Evolutionary conservation across 2,888 invertebrate species (phyloP), one percentile per base, ranked within the genome.

Genomic region (Pharmacophagus antenor): DNA sequence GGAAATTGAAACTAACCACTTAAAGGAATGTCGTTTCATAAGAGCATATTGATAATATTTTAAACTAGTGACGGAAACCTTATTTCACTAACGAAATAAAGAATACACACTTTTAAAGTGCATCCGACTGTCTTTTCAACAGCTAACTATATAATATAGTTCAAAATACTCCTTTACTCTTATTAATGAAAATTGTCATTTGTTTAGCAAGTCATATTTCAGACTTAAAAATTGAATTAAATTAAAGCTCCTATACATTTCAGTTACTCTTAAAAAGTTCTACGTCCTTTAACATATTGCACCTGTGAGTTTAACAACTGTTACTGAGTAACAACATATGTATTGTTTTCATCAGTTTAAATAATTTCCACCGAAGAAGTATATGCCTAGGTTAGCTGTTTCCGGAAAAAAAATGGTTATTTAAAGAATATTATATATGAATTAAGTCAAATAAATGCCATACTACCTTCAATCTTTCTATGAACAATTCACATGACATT

Each of bases 381-480:
- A 37, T 23, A 46, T 37, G 6, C 20, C 23, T 18, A 47, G 31
- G 44, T 41, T 47, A 44, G 25, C 44, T 37, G 20, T 50, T 21
- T 12, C n/a, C 23, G 37, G 31, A 47, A 42, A 31, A 47, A 22
- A 55, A 20, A 48, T 37, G 5, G 52, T 63, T 60, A 61, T 55
- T 56, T 59, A 56, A 63, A 62, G 59, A 65, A 55, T 60, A 67
- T 37, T 31, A 42, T 51, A 59, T 62, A 63, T 60, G 42, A 71
- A 67, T 71, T 75, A 86, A 91, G 90, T 91, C 91, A 91, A 90
- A 91, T 91, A 91, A 91, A 91, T 91, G 88, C 88, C 88, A 91
- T 90, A 91, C 91, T 91, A 91, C 91, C 91, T 90, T 87, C 79
- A 77, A 76, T 79, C 77, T 74, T 80, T 80, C 76, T 72, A 74